Conservation (phyloP, 2,888 invertebrate genomes). For the Limulus polyphemus region DNA sequence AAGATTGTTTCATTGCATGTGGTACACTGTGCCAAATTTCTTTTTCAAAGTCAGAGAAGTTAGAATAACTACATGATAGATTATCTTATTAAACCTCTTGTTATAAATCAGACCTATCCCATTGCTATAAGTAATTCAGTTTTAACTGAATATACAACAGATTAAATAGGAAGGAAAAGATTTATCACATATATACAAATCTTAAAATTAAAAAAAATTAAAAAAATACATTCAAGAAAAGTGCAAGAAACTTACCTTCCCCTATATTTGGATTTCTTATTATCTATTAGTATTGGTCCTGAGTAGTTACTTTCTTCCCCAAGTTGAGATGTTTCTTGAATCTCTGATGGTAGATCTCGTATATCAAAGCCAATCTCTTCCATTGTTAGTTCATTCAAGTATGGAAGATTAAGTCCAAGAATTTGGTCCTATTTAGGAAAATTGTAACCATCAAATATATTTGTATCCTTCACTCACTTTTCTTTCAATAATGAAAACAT, state of each 20-base stretch:
- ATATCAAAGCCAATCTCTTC: conserved; percentile 72
- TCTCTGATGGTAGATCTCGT: conserved; percentile 15
- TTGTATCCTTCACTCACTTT: too few species aligned
- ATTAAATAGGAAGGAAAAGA: conserved; percentile 1
- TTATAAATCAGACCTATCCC: too few species aligned
- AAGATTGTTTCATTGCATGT: background rate
- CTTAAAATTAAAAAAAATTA: background rate
- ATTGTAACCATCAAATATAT: too few species aligned
- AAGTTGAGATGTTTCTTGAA: conserved; percentile 11
- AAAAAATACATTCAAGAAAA: background rate
- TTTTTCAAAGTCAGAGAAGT: too few species aligned
- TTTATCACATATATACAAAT: background rate
- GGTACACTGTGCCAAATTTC: too few species aligned
- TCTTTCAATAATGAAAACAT: background rate
- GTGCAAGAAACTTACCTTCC: conserved; percentile 23
- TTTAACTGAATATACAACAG: too few species aligned
- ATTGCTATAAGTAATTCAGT: too few species aligned
- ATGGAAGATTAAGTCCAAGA: conserved; percentile 38
- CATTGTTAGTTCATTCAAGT: conserved; percentile 52
- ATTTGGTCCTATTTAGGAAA: too few species aligned
- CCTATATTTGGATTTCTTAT: conserved; percentile 21
- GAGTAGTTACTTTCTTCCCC: conserved; percentile 12
- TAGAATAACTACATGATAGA: too few species aligned
- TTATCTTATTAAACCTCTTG: too few species aligned
- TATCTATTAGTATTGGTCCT: conserved; percentile 14